Evolutionary conservation across 2,113 vertebrate species (phyloP).

Genomic region (Hydrolagus affinis): DNA sequence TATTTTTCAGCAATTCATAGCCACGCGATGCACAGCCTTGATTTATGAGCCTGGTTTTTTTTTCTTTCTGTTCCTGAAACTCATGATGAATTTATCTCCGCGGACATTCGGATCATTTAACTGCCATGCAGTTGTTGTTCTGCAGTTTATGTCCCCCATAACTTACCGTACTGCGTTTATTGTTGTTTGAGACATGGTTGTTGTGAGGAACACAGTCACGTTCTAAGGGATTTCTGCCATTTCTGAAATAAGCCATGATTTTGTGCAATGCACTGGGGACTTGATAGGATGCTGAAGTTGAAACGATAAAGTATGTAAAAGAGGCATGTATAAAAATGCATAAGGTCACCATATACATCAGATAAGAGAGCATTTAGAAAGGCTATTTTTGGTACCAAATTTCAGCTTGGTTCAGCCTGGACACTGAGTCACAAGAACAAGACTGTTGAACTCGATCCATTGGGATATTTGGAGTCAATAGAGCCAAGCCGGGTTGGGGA

Average conservation of each 20-base stretch:
- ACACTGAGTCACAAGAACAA: too few relatives aligned
- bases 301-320: background rate
- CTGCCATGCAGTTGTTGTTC: background rate
- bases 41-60: background rate
- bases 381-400: background rate
- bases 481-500: too few relatives aligned
- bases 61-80: background rate
- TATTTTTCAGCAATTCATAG: background rate
- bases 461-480: too few relatives aligned
- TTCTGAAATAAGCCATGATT: background rate
- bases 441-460: too few relatives aligned
- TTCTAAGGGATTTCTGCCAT: background rate
- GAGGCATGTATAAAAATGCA: background rate
- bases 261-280: background rate
- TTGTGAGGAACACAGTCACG: background rate
- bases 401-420: background rate
- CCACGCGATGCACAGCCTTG: background rate
- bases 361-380: background rate
- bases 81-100: background rate
- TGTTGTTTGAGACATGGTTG: background rate
- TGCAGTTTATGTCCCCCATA: background rate
- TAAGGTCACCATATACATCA: background rate
- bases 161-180: background rate
- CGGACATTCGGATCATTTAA: background rate
- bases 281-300: background rate